Conservation (phyloP, 2,888 invertebrate species). For the Phengaris arion region DNA sequence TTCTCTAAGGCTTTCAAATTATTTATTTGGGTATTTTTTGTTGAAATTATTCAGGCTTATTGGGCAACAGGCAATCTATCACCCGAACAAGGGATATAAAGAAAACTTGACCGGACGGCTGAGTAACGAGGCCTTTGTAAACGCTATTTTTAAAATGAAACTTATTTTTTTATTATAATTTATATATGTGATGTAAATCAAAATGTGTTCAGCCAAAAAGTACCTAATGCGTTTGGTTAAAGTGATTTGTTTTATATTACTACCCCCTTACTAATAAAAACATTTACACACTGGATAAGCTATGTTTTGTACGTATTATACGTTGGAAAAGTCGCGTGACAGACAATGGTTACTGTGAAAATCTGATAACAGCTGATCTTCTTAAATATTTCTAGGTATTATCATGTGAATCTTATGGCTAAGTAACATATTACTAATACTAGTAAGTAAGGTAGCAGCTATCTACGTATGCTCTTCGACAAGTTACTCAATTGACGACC, state of each 20-base stretch:
- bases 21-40: slow-evolving; percentile 56
- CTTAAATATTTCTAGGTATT: no score
- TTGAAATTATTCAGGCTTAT: slow-evolving; percentile 66
- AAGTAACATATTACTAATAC: no score
- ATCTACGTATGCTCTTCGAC: no score
- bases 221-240: background rate
- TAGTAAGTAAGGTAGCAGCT: no score
- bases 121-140: slow-evolving; percentile 49
- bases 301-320: no score
- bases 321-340: no score
- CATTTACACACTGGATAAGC: no score
- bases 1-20: slow-evolving; percentile 49
- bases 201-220: background rate
- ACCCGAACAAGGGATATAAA: slow-evolving; percentile 55
- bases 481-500: no score
- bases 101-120: slow-evolving; percentile 56
- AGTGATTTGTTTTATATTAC: background rate
- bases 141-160: slow-evolving; percentile 4
- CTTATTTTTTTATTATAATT: background rate
- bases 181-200: background rate
- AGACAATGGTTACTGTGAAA: no score
- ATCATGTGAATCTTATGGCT: no score
- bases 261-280: no score
- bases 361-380: no score
- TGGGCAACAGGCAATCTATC: slow-evolving; percentile 64